Evolutionary conservation across 2,113 vertebrate species (phyloP), one percentile per base, ranked within the genome.

Genomic region (Nanorana parkeri): DNA sequence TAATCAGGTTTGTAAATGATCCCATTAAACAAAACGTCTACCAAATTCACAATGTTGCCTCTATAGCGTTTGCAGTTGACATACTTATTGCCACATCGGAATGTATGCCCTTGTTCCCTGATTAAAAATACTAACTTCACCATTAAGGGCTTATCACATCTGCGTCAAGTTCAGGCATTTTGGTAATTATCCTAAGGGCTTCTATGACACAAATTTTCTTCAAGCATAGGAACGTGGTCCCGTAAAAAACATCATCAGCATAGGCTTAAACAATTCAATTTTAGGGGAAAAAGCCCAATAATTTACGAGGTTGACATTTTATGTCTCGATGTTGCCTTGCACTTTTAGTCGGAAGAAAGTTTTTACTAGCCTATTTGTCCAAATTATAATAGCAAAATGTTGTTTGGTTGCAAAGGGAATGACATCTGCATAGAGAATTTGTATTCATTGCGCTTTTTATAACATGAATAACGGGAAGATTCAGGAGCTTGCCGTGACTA

Each of bases 351-450:
- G 63, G 56, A 63, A 81, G 69, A 60, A 61, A 52, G 21, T 81
- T 83, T 74, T 75, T 75, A 84, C 84, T 83, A 71, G 73, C 76
- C 64, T 79, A 86, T 83, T 86, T 32, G 84, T 85, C 69, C 87
- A 90, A 88, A 82, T 21, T 24, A 66, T 68, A 85, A 68, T 24
- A 68, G 72, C 32, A 84, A 81, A 24, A 16, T 0, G 0, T 75
- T 76, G 85, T 83, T 85, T 86, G 72, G 78, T 80, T 78, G 0
- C 41, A 51, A 73, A 21, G 61, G 24, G 78, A 64, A 81, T 81
- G 68, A 81, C 78, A 81, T 83, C 60, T 76, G 69, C 67, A 80
- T 60, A 17, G 64, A 23, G 63, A 0, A 74, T 85, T 84, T 61
- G 72, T 72, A 72, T 68, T 78, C 56, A 83, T 51, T 61, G 66